These are phyloP conservation scores for Pelosia muscerda DNA, from an alignment of 2,888 invertebrate genomes.

Conservation along the genomic window DNA sequence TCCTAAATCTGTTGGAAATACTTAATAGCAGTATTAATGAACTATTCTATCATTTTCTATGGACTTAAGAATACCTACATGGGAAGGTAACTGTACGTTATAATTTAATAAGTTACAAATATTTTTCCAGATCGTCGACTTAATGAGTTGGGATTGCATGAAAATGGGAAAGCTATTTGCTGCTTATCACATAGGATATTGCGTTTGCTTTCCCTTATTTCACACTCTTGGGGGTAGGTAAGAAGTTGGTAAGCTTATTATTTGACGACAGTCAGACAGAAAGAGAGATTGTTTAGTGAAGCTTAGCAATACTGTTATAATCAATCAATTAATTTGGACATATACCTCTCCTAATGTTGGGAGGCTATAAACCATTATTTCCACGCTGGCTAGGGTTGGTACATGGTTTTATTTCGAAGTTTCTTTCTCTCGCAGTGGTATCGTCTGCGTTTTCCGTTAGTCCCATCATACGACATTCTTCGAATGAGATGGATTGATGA, in stretches of 20 bases:
- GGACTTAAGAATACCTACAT: not conserved
- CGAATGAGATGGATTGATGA: too few species aligned
- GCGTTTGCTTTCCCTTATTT: conserved; percentile 81
- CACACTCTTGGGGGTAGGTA: conserved; percentile 79
- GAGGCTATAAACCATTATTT: too few species aligned
- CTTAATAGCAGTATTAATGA: not conserved
- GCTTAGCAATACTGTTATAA: not conserved
- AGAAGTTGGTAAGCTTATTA: conserved; percentile 23
- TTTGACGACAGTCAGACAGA: not conserved
- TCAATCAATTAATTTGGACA: not conserved
- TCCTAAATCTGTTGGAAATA: not conserved
- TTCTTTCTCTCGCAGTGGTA: too few species aligned
- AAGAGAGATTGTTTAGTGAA: not conserved
- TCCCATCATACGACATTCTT: too few species aligned
- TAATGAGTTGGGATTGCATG: conserved; percentile 74
- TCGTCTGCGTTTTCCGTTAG: too few species aligned
- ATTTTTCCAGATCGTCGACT: conserved; percentile 66
- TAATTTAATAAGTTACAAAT: not conserved
- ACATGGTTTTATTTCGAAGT: too few species aligned
- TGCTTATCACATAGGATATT: conserved; percentile 80
- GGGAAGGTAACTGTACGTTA: not conserved
- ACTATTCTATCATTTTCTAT: not conserved
- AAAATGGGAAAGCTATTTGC: conserved; percentile 74
- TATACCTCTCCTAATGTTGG: too few species aligned
- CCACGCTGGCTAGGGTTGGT: too few species aligned